Percentiles rank a stretch among this genome's conserved stretches.
Conservation (phyloP, 2,888 invertebrate species). For the Ditylenchus weischeri region DNA sequence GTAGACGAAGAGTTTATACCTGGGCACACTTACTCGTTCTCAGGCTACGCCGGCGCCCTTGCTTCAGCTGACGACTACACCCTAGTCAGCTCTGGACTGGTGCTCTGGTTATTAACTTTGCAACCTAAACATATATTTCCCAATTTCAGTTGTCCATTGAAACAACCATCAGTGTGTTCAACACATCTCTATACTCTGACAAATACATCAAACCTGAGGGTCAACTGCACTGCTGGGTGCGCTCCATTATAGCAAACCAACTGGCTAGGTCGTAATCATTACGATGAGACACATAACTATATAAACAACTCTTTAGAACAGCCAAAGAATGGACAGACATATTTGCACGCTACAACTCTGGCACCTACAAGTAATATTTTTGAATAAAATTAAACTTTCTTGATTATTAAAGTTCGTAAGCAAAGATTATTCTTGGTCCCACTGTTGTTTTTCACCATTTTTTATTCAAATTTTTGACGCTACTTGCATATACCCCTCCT, state of each 20-base stretch:
- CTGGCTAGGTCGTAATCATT: slow-evolving; percentile 63
- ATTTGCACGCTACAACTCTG: slow-evolving; percentile 68
- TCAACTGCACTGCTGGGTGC: slow-evolving; percentile 67
- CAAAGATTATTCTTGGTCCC: too few species aligned
- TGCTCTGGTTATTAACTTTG: slow-evolving; percentile 17
- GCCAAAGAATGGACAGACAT: slow-evolving; percentile 42
- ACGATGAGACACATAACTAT: background rate
- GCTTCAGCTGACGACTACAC: slow-evolving; percentile 59
- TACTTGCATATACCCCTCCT: too few species aligned
- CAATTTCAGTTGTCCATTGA: slow-evolving; percentile 68
- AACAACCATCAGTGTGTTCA: slow-evolving; percentile 75
- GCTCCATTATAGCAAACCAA: slow-evolving; percentile 75
- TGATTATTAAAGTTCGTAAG: too few species aligned
- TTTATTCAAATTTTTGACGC: too few species aligned
- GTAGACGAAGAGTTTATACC: slow-evolving; percentile 60
- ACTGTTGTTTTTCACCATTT: too few species aligned
- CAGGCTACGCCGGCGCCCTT: slow-evolving; percentile 57
- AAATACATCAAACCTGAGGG: slow-evolving; percentile 68
- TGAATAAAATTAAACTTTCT: slow-evolving; percentile 61
- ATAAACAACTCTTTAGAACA: slow-evolving; percentile 25
- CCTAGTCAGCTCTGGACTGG: slow-evolving; percentile 52
- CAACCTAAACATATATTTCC: background rate
- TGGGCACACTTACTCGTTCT: slow-evolving; percentile 54
- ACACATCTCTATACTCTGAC: slow-evolving; percentile 67
- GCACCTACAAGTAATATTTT: slow-evolving; percentile 68